Percentiles rank a stretch among this genome's conserved stretches.
phyloP scores from a whole-genome alignment of 2,888 invertebrate species.

The Stenoptilia bipunctidactyla region DNA sequence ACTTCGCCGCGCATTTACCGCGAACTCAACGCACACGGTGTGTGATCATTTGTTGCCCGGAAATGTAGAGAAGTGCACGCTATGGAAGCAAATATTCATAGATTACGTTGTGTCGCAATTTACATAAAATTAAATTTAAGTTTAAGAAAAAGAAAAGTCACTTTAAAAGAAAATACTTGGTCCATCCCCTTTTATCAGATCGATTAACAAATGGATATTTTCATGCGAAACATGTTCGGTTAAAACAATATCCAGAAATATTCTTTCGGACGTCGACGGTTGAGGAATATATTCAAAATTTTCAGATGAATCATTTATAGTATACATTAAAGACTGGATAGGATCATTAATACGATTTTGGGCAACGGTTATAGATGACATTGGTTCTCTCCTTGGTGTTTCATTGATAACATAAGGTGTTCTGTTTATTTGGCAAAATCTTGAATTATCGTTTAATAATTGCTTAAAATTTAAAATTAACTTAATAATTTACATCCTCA shows the following conservation, averaged over 20 bases:
- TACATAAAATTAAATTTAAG: too few species aligned
- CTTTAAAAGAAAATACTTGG: conserved; percentile 2
- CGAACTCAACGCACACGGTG: conserved; percentile 1
- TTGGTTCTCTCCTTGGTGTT: conserved; percentile 9
- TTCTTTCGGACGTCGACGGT: conserved; percentile 8
- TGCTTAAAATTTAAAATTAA: conserved; percentile 12
- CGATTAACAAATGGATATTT: conserved; percentile 4
- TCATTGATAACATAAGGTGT: conserved; percentile 9
- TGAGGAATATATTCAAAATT: conserved; percentile 11
- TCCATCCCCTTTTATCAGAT: conserved; percentile 5
- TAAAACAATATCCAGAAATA: conserved; percentile 3
- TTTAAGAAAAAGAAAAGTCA: too few species aligned
- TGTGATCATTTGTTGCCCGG: conserved; percentile 1
- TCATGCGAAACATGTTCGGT: conserved; percentile 3
- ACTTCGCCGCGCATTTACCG: neutral
- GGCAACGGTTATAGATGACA: conserved; percentile 8
- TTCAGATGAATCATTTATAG: conserved; percentile 11
- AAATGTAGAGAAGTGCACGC: neutral
- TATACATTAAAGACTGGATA: conserved; percentile 12
- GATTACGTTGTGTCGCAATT: too few species aligned
- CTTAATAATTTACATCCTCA: conserved; percentile 10
- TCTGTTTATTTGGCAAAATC: conserved; percentile 12
- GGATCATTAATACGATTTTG: conserved; percentile 11
- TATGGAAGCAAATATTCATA: too few species aligned
- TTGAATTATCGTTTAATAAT: conserved; percentile 2